Evolutionary conservation across 2,797 vertebrate genomes (phyloP), one percentile per base, ranked within the genome.

Genomic region (Sternarchorhynchus goeldii): DNA sequence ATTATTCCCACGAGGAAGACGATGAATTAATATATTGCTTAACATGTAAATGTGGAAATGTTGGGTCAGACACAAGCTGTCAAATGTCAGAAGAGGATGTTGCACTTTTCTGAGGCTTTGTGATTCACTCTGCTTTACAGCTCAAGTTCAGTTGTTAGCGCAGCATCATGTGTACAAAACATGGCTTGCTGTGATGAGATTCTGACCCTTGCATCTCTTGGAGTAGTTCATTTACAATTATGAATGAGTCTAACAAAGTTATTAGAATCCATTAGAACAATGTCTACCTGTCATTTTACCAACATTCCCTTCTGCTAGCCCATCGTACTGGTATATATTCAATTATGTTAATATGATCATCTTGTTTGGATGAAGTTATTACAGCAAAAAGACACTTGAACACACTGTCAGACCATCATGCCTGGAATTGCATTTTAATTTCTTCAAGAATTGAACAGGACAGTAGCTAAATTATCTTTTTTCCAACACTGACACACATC

Each of bases 211-310:
- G 53, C 72, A 67, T 50, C 73, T 82, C 82, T 77, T 74, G 53
- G 57, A 75, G 63, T 73, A 83, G 72, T 73, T 78, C 77, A 82
- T 41, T 71, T 67, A 63, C 79, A 83, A 84, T 84, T 86, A 84
- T 68, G 80, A 84, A 82, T 73, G 78, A 90, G 88, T 87, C 84
- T 88, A 83, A 90, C 83, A 85, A 75, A 89, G 89, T 91, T 91
- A 92, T 91, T 91, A 88, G 86, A 92, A 90, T 90, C 91, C 87
- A 91, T 93, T 92, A 93, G 89, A 90, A 88, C 90, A 87, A 91
- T 82, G 78, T 87, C 87, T 79, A 67, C 76, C 87, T 89, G 90
- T 91, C 90, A 76, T 84, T 77, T 79, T 79, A 76, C 71, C 88
- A 89, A 88, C 86, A 85, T 83, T 83, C 83, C 84, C 70, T 66